Evolutionary conservation across 2,113 vertebrate genomes (phyloP).

Genomic region (Bothrops jararaca): DNA sequence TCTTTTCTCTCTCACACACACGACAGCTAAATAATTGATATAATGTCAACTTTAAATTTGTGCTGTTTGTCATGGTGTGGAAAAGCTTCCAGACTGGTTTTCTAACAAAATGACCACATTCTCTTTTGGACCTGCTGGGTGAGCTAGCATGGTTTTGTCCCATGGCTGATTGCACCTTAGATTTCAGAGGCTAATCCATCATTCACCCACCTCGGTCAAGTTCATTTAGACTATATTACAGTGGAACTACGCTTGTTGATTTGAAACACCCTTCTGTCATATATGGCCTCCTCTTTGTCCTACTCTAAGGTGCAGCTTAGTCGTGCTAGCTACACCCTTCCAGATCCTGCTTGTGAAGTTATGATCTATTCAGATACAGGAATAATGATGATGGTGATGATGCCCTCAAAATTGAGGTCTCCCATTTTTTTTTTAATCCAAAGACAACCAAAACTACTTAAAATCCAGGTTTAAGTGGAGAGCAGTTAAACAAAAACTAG

Average conservation of each 20-base stretch:
- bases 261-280: background rate
- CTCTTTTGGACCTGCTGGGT: background rate
- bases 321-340: background rate
- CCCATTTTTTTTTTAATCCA: background rate
- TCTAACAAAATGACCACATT: background rate
- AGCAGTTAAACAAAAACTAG: background rate
- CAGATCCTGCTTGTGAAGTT: background rate
- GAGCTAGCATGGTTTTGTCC: background rate
- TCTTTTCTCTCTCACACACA: background rate
- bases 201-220: background rate
- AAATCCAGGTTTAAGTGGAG: background rate
- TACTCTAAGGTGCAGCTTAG: background rate
- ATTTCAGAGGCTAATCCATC: constrained; percentile 20
- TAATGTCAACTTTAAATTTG: background rate
- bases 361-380: background rate
- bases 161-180: background rate
- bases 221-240: background rate
- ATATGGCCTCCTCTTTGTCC: background rate
- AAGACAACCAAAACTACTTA: background rate
- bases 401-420: background rate
- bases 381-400: background rate
- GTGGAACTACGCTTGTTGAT: background rate
- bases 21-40: background rate
- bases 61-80: background rate
- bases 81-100: background rate